Evolutionary conservation across 2,113 vertebrate genomes (phyloP).

Genomic region (Gymnorhina tibicen): DNA sequence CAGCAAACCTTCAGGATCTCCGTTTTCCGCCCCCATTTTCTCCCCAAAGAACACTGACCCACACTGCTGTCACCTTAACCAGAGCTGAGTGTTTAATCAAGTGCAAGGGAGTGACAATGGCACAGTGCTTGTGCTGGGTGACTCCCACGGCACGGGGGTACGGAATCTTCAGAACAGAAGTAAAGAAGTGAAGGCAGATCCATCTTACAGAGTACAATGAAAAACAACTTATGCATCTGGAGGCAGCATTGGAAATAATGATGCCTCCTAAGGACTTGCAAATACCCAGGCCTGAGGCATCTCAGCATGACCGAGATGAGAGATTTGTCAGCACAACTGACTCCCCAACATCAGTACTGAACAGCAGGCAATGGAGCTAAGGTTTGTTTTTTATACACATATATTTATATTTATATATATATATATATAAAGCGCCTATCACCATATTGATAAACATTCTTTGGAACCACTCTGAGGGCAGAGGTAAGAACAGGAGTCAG

Average conservation of each 20-base stretch:
- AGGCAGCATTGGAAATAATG: neutral
- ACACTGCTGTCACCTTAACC: conserved; percentile 6
- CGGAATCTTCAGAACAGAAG: neutral
- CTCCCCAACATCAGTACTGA: neutral
- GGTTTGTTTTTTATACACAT: conserved; percentile 15
- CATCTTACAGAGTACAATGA: neutral
- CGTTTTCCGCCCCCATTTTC: neutral
- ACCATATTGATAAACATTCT: conserved; percentile 30
- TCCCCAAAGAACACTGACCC: neutral
- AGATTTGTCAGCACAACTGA: neutral
- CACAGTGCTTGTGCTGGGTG: neutral
- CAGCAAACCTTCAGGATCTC: neutral
- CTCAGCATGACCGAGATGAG: neutral
- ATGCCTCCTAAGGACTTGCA: neutral
- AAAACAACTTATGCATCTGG: neutral
- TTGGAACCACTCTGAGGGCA: conserved; percentile 3
- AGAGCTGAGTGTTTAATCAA: conserved; percentile 35
- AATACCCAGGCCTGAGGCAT: conserved; percentile 11
- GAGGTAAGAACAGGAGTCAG: neutral
- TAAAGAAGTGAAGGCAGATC: neutral
- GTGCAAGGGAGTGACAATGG: neutral
- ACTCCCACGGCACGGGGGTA: neutral
- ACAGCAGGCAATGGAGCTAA: conserved; percentile 39
- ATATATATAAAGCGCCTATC: conserved; percentile 23
- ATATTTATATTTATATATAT: conserved; percentile 19